Conservation (phyloP, 2,888 invertebrate genomes). For the Uropetala carovei region DNA sequence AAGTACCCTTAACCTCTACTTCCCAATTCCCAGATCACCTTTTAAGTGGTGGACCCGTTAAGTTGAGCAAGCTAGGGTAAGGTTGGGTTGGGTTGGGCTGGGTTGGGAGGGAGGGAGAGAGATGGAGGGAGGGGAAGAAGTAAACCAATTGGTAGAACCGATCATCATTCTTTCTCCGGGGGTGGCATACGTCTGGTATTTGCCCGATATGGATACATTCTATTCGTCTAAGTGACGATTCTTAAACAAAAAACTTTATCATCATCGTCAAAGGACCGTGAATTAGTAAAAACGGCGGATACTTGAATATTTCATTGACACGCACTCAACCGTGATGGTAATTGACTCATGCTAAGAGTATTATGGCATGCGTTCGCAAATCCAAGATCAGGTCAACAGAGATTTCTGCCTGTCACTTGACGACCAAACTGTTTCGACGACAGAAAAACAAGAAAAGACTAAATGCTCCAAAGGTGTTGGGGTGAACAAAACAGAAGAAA, state of each 20-base stretch:
- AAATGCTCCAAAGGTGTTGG: not conserved
- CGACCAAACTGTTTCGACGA: not conserved
- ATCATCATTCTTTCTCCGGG: too few species aligned
- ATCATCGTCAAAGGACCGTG: not conserved
- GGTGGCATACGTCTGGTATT: too few species aligned
- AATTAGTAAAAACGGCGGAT: too few species aligned
- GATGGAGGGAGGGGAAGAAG: not conserved
- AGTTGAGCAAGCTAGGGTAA: too few species aligned
- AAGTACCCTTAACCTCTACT: too few species aligned
- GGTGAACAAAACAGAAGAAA: not conserved
- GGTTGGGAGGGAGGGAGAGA: too few species aligned
- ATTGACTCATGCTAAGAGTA: not conserved
- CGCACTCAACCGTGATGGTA: not conserved
- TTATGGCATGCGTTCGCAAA: not conserved
- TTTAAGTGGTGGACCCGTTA: too few species aligned
- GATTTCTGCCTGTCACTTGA: not conserved
- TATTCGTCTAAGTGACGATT: not conserved
- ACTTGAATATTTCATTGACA: not conserved
- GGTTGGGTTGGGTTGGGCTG: too few species aligned
- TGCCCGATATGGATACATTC: too few species aligned
- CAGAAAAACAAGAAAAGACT: not conserved
- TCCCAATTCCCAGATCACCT: too few species aligned
- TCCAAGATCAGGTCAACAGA: not conserved
- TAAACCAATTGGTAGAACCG: too few species aligned
- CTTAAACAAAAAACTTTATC: not conserved